Percentiles rank a stretch among this genome's conserved stretches.
These are phyloP conservation scores for Pinna nobilis DNA, from an alignment of 1,140 invertebrate species.

Conservation along the genomic window DNA sequence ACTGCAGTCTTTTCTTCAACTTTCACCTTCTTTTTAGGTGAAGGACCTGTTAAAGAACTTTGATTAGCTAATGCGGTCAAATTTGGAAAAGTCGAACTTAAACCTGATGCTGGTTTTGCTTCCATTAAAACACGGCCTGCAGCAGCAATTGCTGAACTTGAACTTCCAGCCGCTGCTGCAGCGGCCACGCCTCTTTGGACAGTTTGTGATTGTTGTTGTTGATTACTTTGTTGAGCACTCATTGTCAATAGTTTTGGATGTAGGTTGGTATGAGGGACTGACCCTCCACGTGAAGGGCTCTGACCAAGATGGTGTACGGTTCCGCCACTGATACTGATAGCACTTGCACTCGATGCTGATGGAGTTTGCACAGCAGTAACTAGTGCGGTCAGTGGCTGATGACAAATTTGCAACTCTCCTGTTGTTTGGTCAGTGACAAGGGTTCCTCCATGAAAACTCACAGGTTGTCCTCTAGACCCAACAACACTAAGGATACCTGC, in stretches of 20 bases:
- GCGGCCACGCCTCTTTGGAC: slow-evolving; percentile 23
- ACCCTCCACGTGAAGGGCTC: slow-evolving; percentile 51
- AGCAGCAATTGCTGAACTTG: slow-evolving; percentile 24
- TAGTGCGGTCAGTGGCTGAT: slow-evolving; percentile 6
- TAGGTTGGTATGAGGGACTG: slow-evolving; percentile 60
- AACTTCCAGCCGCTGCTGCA: neutral
- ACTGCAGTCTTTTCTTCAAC: slow-evolving; percentile 69
- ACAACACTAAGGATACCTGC: neutral
- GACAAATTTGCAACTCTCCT: slow-evolving; percentile 25
- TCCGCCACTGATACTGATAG: slow-evolving; percentile 44
- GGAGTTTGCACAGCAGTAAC: too few relatives aligned
- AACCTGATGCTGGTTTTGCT: slow-evolving; percentile 28
- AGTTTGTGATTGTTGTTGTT: slow-evolving; percentile 6
- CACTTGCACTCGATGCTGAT: neutral
- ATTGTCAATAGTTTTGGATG: slow-evolving; percentile 46
- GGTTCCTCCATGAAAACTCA: too few relatives aligned
- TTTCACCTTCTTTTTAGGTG: slow-evolving; percentile 71
- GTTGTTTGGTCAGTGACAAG: too few relatives aligned
- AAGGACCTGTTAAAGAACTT: slow-evolving; percentile 49
- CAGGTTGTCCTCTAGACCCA: too few relatives aligned
- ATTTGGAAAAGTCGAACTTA: slow-evolving; percentile 42
- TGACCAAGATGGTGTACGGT: slow-evolving; percentile 70
- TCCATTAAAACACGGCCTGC: slow-evolving; percentile 31
- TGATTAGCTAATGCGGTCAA: slow-evolving; percentile 42
- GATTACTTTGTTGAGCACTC: slow-evolving; percentile 28